These are phyloP conservation scores for Chaetodon trifascialis DNA, from an alignment of 2,113 vertebrate species.

Conservation along the genomic window DNA sequence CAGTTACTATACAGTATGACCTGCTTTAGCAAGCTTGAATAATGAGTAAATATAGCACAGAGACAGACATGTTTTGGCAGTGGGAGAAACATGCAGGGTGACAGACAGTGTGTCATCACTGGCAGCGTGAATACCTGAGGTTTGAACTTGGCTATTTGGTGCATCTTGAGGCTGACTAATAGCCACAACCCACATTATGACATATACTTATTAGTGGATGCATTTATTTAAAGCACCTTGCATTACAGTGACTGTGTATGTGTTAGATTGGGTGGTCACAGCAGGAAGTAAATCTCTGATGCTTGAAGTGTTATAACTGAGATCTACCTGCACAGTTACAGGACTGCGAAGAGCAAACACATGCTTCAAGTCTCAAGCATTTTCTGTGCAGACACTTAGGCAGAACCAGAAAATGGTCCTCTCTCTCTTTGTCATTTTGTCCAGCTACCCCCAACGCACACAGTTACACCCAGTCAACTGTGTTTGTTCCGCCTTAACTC, in stretches of 20 bases:
- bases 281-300: neutral
- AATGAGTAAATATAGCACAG: conserved; percentile 76
- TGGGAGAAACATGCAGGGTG: conserved; percentile 53
- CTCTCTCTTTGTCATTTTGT: conserved; percentile 33
- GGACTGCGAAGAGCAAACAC: conserved; percentile 55
- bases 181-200: conserved; percentile 33
- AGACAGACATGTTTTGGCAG: conserved; percentile 69
- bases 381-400: conserved; percentile 52
- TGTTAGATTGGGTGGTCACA: conserved; percentile 19
- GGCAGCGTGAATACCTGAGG: conserved; percentile 44
- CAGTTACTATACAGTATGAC: conserved; percentile 54
- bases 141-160: conserved; percentile 54
- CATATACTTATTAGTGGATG: conserved; percentile 53
- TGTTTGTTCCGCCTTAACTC: conserved; percentile 68
- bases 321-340: conserved; percentile 14
- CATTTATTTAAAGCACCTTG: conserved; percentile 56
- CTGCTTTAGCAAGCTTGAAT: conserved; percentile 58
- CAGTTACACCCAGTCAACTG: conserved; percentile 49
- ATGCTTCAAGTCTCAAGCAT: conserved; percentile 29
- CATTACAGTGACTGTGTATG: neutral
- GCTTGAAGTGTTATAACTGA: neutral
- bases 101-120: conserved; percentile 77
- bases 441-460: conserved; percentile 43
- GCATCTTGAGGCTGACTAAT: conserved; percentile 37
- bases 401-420: conserved; percentile 44